Evolutionary conservation across 2,113 vertebrate genomes (phyloP).

Genomic region (Bettongia penicillata): DNA sequence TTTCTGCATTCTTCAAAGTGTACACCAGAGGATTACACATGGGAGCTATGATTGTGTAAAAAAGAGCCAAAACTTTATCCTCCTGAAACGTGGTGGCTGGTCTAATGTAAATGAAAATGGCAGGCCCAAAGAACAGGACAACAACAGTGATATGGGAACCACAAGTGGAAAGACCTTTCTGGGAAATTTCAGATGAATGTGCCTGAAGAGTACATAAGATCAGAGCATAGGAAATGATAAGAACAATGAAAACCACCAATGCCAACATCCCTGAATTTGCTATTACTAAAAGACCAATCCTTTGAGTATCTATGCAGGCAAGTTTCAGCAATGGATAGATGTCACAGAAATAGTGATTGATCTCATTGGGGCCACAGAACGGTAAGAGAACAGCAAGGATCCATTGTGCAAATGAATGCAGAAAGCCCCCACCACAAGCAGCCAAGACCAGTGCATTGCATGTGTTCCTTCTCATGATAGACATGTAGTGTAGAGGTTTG

Average conservation of each 20-base stretch:
- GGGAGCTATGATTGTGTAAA: neutral
- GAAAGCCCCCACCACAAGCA: no score
- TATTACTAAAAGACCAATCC: neutral
- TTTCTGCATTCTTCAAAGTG: conserved; percentile 44
- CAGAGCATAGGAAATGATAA: neutral
- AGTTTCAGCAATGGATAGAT: conserved; percentile 45
- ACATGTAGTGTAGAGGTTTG: no score
- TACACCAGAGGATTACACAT: conserved; percentile 50
- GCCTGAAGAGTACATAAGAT: neutral
- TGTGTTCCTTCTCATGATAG: no score
- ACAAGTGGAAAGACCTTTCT: conserved; percentile 63
- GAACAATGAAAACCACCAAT: neutral
- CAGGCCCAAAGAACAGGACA: conserved; percentile 29
- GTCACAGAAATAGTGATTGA: conserved; percentile 45
- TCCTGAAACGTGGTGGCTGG: conserved; percentile 53
- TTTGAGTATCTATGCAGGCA: conserved; percentile 37
- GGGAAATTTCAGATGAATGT: conserved; percentile 1
- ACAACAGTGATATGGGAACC: conserved; percentile 57
- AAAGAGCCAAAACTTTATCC: conserved; percentile 37
- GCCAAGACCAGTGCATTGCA: no score
- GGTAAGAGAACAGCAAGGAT: neutral
- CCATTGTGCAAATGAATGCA: no score
- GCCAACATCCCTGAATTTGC: neutral
- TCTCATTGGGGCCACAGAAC: conserved; percentile 11
- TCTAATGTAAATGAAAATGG: conserved; percentile 57